These are phyloP conservation scores for Eilema depressum DNA, from an alignment of 2,888 invertebrate genomes.

Conservation along the genomic window DNA sequence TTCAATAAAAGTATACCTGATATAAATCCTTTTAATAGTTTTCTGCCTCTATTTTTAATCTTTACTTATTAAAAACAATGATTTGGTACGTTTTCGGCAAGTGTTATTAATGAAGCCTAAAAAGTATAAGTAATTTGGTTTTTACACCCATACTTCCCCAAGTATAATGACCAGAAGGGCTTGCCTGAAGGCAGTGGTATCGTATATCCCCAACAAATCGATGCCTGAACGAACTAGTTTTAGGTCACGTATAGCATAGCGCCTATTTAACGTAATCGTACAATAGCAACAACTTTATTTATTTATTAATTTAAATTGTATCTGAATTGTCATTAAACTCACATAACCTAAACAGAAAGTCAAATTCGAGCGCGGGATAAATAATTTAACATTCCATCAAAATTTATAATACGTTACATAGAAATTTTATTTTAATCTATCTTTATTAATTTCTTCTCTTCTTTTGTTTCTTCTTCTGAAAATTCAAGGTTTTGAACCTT, in stretches of 20 bases:
- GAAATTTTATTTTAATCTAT: too few species aligned
- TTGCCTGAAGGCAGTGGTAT: conserved; percentile 12
- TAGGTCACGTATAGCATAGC: conserved; percentile 15
- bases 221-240: conserved; percentile 8
- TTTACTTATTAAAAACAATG: background rate
- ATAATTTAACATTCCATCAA: too few species aligned
- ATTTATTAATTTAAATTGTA: background rate
- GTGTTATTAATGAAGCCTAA: background rate
- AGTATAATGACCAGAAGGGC: conserved; percentile 7
- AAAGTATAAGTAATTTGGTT: background rate
- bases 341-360: too few species aligned
- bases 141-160: conserved; percentile 5
- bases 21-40: background rate
- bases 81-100: too few species aligned
- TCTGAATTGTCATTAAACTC: too few species aligned
- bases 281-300: background rate
- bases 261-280: background rate
- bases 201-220: conserved; percentile 22
- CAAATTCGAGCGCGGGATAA: too few species aligned
- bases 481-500: too few species aligned
- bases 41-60: background rate
- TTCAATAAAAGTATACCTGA: background rate
- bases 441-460: background rate
- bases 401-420: too few species aligned
- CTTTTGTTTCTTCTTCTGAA: background rate